Evolutionary conservation across 1,140 invertebrate genomes (phyloP).

Genomic region (Hestina assimilis): DNA sequence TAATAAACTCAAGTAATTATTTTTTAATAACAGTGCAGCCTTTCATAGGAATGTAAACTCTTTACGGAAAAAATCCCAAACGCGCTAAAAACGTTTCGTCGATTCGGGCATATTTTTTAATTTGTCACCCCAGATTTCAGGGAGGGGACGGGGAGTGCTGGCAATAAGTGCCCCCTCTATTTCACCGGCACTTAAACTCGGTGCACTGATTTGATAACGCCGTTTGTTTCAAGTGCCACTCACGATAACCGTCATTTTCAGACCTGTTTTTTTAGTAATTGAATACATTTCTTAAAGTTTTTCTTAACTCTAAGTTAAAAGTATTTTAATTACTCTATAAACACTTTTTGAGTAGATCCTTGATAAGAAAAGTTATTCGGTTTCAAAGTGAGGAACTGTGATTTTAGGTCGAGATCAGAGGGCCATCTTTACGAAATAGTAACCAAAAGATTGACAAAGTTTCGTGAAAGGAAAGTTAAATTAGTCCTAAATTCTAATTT

Average conservation of each 20-base stretch:
- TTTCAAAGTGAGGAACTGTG: neutral
- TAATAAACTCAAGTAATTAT: neutral
- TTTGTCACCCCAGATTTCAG: constrained; percentile 21
- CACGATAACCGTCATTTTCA: constrained; percentile 49
- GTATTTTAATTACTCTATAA: constrained; percentile 8
- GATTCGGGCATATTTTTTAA: constrained; percentile 28
- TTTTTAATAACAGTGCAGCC: neutral
- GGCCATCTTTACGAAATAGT: constrained; percentile 11
- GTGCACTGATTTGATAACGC: constrained; percentile 75
- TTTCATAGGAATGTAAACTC: neutral
- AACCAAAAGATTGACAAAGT: constrained; percentile 29
- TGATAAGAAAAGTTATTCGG: constrained; percentile 6
- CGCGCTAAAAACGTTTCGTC: constrained; percentile 13
- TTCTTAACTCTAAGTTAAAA: constrained; percentile 1
- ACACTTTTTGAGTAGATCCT: neutral
- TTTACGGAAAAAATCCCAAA: constrained; percentile 6
- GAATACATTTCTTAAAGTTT: constrained; percentile 17
- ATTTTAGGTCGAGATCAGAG: neutral
- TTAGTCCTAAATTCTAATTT: constrained; percentile 28
- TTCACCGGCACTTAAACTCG: constrained; percentile 69
- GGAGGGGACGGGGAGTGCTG: constrained; percentile 28
- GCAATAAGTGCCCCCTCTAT: constrained; percentile 71
- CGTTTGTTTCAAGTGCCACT: constrained; percentile 67
- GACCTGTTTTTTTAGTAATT: constrained; percentile 39
- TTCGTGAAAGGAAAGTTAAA: constrained; percentile 30